Evolutionary conservation across 2,113 vertebrate species (phyloP).

Genomic region (Platysteira castanea): DNA sequence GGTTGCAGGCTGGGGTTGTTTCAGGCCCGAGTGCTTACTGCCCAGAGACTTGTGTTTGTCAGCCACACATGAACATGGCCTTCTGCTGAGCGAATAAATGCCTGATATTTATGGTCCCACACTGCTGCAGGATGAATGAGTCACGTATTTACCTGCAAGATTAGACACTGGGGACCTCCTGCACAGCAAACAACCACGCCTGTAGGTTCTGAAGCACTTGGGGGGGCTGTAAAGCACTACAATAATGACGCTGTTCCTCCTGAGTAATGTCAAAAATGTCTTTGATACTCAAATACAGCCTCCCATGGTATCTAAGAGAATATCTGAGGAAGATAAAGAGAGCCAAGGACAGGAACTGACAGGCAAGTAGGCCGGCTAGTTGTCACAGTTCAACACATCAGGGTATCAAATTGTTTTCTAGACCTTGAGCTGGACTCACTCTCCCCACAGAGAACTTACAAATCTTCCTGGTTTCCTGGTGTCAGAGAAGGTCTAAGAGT

Average conservation of each 20-base stretch:
- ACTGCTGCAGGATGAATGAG: slow-evolving; percentile 42
- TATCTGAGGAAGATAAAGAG: neutral
- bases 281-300: neutral
- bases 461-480: rapidly evolving
- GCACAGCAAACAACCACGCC: neutral
- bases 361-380: neutral
- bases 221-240: neutral
- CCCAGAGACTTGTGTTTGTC: neutral
- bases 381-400: neutral
- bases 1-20: neutral
- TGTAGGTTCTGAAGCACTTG: neutral
- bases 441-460: neutral
- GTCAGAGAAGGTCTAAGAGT: neutral
- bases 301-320: neutral
- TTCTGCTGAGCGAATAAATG: neutral
- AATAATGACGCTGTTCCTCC: slow-evolving; percentile 3
- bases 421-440: neutral
- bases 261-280: slow-evolving; percentile 25
- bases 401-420: neutral
- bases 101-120: slow-evolving; percentile 44
- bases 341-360: neutral
- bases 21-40: neutral
- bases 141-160: slow-evolving; percentile 60
- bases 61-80: neutral
- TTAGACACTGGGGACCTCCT: neutral